Percentiles rank a stretch among this genome's conserved stretches.
Evolutionary conservation across 2,113 vertebrate species (phyloP).

Genomic region (Bufo bufo): DNA sequence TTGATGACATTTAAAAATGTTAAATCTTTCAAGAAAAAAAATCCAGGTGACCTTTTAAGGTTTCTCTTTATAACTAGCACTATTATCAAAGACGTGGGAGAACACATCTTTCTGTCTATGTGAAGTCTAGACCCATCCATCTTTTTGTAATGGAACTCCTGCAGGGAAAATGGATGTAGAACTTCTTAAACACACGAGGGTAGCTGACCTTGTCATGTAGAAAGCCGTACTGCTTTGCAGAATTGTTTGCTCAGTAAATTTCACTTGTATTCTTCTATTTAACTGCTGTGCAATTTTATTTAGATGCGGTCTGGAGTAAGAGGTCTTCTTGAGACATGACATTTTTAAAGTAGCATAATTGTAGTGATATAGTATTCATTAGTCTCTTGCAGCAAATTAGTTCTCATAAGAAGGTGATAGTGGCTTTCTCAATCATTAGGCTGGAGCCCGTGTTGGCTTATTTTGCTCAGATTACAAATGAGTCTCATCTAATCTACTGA

Average conservation of each 20-base stretch:
- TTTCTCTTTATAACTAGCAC: neutral
- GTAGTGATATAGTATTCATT: slow-evolving; percentile 34
- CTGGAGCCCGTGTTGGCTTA: slow-evolving; percentile 26
- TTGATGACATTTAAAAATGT: slow-evolving; percentile 47
- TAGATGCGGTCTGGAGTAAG: neutral
- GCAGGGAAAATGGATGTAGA: slow-evolving; percentile 29
- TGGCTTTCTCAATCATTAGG: slow-evolving; percentile 29
- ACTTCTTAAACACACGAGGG: slow-evolving; percentile 23
- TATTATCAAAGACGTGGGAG: slow-evolving; percentile 20
- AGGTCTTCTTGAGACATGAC: neutral
- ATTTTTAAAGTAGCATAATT: neutral
- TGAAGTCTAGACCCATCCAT: slow-evolving; percentile 27
- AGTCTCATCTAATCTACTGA: slow-evolving; percentile 13
- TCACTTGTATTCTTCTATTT: neutral
- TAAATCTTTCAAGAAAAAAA: slow-evolving; percentile 41
- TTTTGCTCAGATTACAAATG: slow-evolving; percentile 14
- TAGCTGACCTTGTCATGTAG: slow-evolving; percentile 14
- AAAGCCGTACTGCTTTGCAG: neutral
- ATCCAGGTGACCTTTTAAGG: slow-evolving; percentile 38
- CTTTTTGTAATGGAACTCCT: slow-evolving; percentile 22
- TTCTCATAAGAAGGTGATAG: slow-evolving; percentile 11
- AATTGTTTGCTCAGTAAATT: slow-evolving; percentile 28
- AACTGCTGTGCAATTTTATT: neutral
- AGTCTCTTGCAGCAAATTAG: slow-evolving; percentile 30
- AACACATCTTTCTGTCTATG: slow-evolving; percentile 43